phyloP scores from a whole-genome alignment of 2,113 vertebrate genomes.

The Varanus salvator region DNA sequence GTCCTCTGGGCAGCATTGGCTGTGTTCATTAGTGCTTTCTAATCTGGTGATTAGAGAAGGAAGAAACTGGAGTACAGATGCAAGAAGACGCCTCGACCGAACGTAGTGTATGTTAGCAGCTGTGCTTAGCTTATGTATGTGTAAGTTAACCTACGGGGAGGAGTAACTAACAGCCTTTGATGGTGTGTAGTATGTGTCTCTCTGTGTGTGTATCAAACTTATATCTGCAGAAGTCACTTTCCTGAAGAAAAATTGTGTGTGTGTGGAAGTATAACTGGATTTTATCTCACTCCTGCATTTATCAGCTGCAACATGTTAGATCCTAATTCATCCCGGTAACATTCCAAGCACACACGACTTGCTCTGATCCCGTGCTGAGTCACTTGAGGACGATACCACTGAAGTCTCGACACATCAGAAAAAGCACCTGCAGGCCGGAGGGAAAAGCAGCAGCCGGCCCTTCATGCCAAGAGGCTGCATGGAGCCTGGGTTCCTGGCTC shows the following conservation, averaged over 20 bases:
- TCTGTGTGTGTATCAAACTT: background rate
- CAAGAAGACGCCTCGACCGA: background rate
- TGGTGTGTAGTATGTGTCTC: background rate
- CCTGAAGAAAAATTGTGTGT: background rate
- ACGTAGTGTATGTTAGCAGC: background rate
- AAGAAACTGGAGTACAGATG: background rate
- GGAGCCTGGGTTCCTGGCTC: background rate
- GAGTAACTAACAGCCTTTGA: background rate
- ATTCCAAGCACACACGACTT: background rate
- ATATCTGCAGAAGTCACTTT: background rate
- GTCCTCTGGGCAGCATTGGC: background rate
- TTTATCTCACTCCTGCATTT: background rate
- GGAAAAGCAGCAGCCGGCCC: background rate
- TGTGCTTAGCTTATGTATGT: background rate
- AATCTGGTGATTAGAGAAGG: background rate
- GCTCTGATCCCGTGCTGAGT: background rate
- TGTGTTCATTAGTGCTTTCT: background rate
- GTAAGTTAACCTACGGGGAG: background rate
- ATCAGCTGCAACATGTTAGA: background rate
- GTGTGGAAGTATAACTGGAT: background rate
- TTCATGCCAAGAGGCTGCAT: background rate
- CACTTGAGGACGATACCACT: background rate
- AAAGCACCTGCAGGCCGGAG: background rate
- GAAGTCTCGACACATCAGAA: too few relatives aligned
- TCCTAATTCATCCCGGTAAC: background rate